Evolutionary conservation across 2,113 vertebrate species (phyloP), one percentile per base, ranked within the genome.

Genomic region (Tyrannus savana): DNA sequence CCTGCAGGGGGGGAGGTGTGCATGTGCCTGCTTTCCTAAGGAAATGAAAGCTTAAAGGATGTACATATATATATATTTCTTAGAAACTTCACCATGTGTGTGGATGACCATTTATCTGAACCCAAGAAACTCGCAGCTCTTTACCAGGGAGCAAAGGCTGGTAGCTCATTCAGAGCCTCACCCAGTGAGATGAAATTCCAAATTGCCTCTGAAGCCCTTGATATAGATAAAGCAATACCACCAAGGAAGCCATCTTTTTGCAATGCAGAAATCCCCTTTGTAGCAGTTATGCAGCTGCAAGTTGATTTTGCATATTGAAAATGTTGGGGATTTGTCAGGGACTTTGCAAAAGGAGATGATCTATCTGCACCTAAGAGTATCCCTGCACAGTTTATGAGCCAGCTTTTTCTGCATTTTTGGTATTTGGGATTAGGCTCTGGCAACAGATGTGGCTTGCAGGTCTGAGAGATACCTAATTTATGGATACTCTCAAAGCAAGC

Each of bases 381-480:
- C 50, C 22, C 44, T 35, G 56, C 53, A 62, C 1, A 2, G 11
- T 53, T 91, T 13, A 37, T 46, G 7, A 84, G 42, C 28, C 80
- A 87, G 50, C 9, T 89, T 91, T 80, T 58, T 87, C 56, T 68
- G 30, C 25, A 24, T 35, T 91, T 89, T 66, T 35, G 17, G 41
- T 84, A 71, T 74, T 52, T 74, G n/a, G 23, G 56, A 74, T 89
- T 81, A 58, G 84, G 52, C 9, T 59, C 49, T 63, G 92, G 68
- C 77, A 90, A 67, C 31, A 74, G 39, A 78, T 62, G 52, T 24
- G 19, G 37, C 64, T 74, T 72, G 58, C 39, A 80, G 41, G 44
- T 64, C 71, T 92, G 91, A 67, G 53, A 87, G 92, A 58, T 69
- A 77, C 18, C 66, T 74, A 77, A 84, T 69, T 87, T 91, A 86